phyloP scores from a whole-genome alignment of 2,113 vertebrate genomes.

The Dasyprocta punctata region DNA sequence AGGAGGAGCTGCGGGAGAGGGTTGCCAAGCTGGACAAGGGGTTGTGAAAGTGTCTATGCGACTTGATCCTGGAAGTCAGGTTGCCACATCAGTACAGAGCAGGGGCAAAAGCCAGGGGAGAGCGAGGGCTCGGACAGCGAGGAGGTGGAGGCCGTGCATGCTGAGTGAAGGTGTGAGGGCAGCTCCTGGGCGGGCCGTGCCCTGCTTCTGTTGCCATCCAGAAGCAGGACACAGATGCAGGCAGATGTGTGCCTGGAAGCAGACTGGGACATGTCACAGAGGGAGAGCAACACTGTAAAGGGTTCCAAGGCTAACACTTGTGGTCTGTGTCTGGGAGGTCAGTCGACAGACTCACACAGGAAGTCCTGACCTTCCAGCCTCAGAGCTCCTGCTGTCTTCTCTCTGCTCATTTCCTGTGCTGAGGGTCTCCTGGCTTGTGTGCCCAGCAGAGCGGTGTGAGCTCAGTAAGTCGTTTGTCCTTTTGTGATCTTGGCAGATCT shows the following conservation, averaged over 20 bases:
- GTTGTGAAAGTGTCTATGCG: accelerated
- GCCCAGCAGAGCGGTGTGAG: background rate
- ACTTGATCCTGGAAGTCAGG: background rate
- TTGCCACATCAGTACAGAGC: background rate
- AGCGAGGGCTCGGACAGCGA: background rate
- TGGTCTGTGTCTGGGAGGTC: background rate
- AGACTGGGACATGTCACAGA: background rate
- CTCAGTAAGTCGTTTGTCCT: background rate
- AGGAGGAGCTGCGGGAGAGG: background rate
- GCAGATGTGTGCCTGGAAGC: background rate
- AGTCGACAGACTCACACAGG: background rate
- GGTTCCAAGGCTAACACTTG: background rate
- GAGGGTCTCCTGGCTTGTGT: background rate
- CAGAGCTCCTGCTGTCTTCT: background rate
- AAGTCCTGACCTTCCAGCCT: background rate
- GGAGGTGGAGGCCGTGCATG: background rate
- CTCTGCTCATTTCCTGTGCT: accelerated
- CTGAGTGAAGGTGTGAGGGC: background rate
- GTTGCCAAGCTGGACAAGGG: background rate
- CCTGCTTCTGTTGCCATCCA: background rate
- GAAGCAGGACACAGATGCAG: background rate
- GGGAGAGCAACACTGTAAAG: accelerated
- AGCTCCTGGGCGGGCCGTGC: background rate
- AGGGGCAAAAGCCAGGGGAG: background rate
- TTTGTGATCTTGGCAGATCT: background rate